phyloP scores from a whole-genome alignment of 2,113 vertebrate genomes.

The Myrmophylax atrothorax region DNA sequence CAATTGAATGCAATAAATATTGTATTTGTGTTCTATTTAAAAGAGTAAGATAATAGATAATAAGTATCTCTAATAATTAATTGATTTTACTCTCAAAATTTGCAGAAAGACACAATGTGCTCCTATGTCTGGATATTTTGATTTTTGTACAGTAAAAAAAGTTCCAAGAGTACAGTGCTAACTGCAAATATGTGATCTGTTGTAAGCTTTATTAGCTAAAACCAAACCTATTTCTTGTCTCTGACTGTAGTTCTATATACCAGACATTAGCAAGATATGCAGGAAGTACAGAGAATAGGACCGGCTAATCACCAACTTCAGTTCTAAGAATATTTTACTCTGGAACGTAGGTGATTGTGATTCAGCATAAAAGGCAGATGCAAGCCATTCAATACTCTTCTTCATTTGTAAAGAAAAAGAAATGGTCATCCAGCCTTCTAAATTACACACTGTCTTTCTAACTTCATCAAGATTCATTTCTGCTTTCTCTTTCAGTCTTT shows the following conservation, averaged over 20 bases:
- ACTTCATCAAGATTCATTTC: slow-evolving; percentile 13
- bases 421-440: neutral
- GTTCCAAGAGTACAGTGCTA: neutral
- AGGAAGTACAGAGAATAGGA: neutral
- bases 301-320: slow-evolving; percentile 10
- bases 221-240: neutral
- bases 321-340: slow-evolving; percentile 21
- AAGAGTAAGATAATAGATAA: slow-evolving; percentile 37
- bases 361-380: slow-evolving; percentile 53
- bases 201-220: slow-evolving; percentile 25
- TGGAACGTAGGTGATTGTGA: slow-evolving; percentile 30
- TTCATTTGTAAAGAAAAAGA: slow-evolving; percentile 10
- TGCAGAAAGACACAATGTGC: neutral
- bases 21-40: neutral
- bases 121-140: neutral
- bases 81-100: slow-evolving; percentile 31
- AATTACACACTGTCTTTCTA: slow-evolving; percentile 19
- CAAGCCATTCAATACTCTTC: neutral
- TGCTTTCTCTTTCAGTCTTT: slow-evolving; percentile 48
- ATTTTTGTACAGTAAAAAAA: neutral
- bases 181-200: neutral
- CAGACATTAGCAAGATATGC: neutral
- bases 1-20: neutral
- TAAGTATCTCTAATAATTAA: neutral
- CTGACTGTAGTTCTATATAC: neutral